These are phyloP conservation scores for Drosophila anomalata DNA, from an alignment of 2,888 invertebrate genomes.

Conservation along the genomic window DNA sequence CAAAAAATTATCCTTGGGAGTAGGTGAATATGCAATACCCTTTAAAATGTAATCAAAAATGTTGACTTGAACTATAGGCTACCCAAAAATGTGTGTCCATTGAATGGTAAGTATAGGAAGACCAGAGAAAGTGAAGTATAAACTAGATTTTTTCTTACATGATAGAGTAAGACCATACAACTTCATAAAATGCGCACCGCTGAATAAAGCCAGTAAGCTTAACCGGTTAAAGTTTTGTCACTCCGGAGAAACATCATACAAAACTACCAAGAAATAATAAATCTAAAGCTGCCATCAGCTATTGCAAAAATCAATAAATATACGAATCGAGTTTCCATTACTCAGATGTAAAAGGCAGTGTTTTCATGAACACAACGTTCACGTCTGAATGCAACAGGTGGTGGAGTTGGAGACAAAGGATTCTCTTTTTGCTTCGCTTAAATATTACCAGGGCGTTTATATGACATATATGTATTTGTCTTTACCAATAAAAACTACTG, in stretches of 20 bases:
- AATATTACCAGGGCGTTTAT: neutral
- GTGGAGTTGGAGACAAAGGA: conserved; percentile 1
- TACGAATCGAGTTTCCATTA: neutral
- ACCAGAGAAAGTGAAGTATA: no score
- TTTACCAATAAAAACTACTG: no score
- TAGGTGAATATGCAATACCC: conserved; percentile 25
- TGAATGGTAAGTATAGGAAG: no score
- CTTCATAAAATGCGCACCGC: no score
- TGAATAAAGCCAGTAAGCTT: no score
- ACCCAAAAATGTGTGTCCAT: no score
- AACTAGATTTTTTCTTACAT: no score
- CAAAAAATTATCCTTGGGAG: conserved; percentile 39
- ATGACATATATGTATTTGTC: neutral
- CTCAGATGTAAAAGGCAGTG: neutral
- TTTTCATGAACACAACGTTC: neutral
- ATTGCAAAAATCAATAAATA: conserved; percentile 1
- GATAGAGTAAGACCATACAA: no score
- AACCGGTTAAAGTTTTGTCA: neutral
- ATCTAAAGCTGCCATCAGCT: neutral
- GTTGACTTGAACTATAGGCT: neutral
- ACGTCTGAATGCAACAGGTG: conserved; percentile 1
- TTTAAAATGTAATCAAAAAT: neutral
- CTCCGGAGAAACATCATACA: neutral
- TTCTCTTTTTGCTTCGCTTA: neutral
- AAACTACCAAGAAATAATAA: no score